Conservation (phyloP, 2,797 vertebrate genomes). For the Enteromius anoplus region DNA sequence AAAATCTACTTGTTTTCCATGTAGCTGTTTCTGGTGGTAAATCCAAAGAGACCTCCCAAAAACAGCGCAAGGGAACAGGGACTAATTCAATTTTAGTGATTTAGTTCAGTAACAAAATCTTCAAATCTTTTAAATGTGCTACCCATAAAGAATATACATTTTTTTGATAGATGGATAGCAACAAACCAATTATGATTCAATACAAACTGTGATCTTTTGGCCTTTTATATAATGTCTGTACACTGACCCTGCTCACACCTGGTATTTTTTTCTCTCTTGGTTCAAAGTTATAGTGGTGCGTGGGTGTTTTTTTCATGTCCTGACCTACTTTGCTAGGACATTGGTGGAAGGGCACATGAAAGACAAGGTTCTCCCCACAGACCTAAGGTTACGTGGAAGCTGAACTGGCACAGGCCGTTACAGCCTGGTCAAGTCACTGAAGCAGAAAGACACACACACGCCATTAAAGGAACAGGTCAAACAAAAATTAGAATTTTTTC, state of each 20-base stretch:
- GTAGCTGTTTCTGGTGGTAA: background rate
- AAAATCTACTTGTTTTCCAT: background rate
- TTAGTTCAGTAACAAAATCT: background rate
- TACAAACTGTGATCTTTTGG: background rate
- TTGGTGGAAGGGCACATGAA: constrained; percentile 74
- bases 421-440: constrained; percentile 66
- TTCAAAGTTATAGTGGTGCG: constrained; percentile 46
- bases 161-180: background rate
- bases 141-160: background rate
- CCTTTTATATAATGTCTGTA: background rate
- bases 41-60: background rate
- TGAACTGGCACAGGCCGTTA: constrained; percentile 64
- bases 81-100: background rate
- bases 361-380: constrained; percentile 73
- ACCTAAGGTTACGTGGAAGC: constrained; percentile 70
- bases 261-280: constrained; percentile 19
- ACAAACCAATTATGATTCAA: background rate
- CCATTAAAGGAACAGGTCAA: constrained; percentile 16
- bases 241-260: constrained; percentile 10
- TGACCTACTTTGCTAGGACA: constrained; percentile 77
- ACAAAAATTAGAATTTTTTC: background rate
- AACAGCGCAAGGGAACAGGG: background rate
- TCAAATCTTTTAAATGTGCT: background rate
- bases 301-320: constrained; percentile 69
- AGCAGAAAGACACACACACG: constrained; percentile 68